These are phyloP conservation scores for Caenorhabditis inopinata DNA, from an alignment of 1,140 invertebrate genomes.

Conservation along the genomic window DNA sequence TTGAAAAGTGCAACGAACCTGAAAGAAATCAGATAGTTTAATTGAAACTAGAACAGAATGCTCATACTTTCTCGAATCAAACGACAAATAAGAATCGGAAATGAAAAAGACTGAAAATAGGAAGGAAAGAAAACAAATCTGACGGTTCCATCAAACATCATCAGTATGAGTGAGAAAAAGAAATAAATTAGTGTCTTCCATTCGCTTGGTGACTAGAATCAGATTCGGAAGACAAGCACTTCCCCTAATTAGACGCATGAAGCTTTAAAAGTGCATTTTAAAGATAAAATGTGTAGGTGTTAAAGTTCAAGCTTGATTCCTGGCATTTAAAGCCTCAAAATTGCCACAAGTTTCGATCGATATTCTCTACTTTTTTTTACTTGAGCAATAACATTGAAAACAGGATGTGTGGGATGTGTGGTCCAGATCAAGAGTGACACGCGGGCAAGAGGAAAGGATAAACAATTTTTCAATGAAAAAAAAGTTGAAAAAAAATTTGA, in stretches of 20 bases:
- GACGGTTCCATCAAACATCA: constrained; percentile 20
- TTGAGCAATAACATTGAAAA: constrained; percentile 10
- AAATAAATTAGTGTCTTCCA: constrained; percentile 25
- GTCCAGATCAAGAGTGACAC: constrained; percentile 13
- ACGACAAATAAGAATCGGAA: not conserved
- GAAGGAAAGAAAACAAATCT: not conserved
- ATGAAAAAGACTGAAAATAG: not conserved
- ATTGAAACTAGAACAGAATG: too few relatives aligned
- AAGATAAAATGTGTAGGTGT: not conserved
- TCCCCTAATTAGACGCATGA: constrained; percentile 3
- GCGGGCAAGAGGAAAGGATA: not conserved
- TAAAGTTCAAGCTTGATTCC: not conserved
- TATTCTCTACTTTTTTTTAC: not conserved
- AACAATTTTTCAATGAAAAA: not conserved
- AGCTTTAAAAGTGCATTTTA: not conserved
- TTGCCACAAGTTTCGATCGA: too few relatives aligned
- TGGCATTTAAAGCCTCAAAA: too few relatives aligned
- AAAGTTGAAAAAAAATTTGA: not conserved
- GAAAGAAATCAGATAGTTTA: too few relatives aligned
- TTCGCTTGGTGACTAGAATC: not conserved
- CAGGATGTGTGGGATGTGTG: not conserved
- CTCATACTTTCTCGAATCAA: not conserved
- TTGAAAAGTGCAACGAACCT: too few relatives aligned
- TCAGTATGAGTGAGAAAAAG: constrained; percentile 12
- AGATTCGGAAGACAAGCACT: constrained; percentile 16